Conservation (phyloP, 2,797 vertebrate genomes). For the Phoxinus dragarum region DNA sequence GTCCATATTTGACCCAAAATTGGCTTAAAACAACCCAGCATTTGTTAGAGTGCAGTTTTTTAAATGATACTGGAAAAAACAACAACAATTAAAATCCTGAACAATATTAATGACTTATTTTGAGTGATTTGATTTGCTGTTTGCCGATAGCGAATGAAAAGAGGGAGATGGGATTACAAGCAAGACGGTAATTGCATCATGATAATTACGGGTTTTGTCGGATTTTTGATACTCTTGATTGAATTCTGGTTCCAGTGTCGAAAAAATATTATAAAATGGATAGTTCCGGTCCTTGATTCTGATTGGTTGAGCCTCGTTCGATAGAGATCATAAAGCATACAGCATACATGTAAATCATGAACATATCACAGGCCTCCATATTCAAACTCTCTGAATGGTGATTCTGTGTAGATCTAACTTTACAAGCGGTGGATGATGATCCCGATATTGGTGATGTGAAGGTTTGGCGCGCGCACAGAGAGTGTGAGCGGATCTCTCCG, state of each 20-base stretch:
- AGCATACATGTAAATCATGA: neutral
- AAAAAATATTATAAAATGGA: neutral
- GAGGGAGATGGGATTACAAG: neutral
- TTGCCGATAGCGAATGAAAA: neutral
- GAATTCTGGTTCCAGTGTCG: neutral
- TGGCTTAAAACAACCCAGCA: too few species aligned
- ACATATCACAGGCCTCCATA: neutral
- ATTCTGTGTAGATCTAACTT: neutral
- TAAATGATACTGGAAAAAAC: neutral
- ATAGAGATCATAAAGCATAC: too few species aligned
- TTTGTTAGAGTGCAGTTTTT: neutral
- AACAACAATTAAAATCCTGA: neutral
- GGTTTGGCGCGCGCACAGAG: neutral
- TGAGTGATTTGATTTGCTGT: neutral
- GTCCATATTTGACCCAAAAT: too few species aligned
- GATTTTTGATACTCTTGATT: neutral
- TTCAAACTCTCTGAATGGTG: neutral
- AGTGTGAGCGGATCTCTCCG: constrained; percentile 37
- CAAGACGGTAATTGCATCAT: neutral
- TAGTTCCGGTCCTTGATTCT: too few species aligned
- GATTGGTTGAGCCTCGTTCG: too few species aligned
- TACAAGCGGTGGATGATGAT: neutral
- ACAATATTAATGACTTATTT: neutral
- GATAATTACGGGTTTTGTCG: neutral
- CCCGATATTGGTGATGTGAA: neutral